Percentiles rank a stretch among this genome's conserved stretches.
Conservation (phyloP, 2,113 vertebrate species). For the Microtus montanus region DNA sequence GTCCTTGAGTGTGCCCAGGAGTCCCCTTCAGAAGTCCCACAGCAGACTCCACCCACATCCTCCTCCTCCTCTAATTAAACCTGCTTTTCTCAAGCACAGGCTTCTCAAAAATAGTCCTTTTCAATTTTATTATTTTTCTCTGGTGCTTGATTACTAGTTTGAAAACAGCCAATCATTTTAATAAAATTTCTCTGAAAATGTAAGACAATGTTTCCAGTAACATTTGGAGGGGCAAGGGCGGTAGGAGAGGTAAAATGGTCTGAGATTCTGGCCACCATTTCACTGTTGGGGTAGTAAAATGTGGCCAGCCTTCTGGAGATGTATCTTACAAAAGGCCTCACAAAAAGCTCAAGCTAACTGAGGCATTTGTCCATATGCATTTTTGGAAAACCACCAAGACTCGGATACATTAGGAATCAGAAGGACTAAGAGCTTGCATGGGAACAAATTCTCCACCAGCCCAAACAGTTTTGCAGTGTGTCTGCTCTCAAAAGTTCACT, state of each 20-base stretch:
- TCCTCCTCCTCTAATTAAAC: slow-evolving; percentile 71
- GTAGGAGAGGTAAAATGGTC: not conserved
- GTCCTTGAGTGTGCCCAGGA: slow-evolving; percentile 61
- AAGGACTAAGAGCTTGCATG: not conserved
- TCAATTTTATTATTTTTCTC: slow-evolving; percentile 68
- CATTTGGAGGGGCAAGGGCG: not conserved
- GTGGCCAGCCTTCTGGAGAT: slow-evolving; percentile 27
- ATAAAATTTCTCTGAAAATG: slow-evolving; percentile 41
- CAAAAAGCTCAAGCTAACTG: not conserved
- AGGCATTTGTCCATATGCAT: not conserved
- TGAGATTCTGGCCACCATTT: not conserved
- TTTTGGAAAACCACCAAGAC: not conserved
- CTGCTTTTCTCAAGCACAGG: slow-evolving; percentile 64
- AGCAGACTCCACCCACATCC: slow-evolving; percentile 34
- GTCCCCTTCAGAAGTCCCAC: slow-evolving; percentile 66
- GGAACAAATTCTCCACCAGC: slow-evolving; percentile 35
- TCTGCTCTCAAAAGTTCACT: not conserved
- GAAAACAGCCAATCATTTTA: slow-evolving; percentile 56
- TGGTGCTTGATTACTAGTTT: slow-evolving; percentile 58
- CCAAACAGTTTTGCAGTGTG: not conserved
- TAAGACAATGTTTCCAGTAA: slow-evolving; percentile 43
- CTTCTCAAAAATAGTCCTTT: slow-evolving; percentile 66
- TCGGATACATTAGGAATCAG: not conserved
- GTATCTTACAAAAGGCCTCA: slow-evolving; percentile 46
- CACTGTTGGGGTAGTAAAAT: not conserved